These are phyloP conservation scores for Myocastor coypus DNA, from an alignment of 2,113 vertebrate genomes.

Conservation along the genomic window DNA sequence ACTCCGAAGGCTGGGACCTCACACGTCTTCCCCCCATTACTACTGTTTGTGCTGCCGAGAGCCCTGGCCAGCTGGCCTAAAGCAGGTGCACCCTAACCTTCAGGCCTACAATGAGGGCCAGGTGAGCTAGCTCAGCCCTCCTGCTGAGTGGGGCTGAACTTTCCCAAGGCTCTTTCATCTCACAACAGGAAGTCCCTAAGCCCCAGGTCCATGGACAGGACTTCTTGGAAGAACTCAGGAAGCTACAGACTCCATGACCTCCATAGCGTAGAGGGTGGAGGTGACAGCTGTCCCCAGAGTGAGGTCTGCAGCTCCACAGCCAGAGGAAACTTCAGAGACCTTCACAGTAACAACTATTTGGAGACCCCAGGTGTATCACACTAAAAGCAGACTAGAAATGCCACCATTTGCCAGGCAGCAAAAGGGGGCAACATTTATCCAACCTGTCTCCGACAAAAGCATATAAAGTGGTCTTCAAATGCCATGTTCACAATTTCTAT, in stretches of 20 bases:
- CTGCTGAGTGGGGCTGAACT: not conserved
- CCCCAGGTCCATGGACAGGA: not conserved
- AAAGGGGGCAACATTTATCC: not conserved
- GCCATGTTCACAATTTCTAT: not conserved
- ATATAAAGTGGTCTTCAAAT: not conserved
- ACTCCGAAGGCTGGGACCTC: not conserved
- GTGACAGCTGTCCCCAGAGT: not conserved
- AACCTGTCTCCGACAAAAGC: not conserved
- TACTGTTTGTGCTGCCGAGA: not conserved
- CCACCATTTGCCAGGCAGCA: not conserved
- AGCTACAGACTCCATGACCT: not conserved
- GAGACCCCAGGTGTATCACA: not conserved
- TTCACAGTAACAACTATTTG: not conserved
- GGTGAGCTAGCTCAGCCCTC: not conserved
- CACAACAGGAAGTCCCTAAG: conserved; percentile 26
- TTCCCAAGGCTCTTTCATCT: conserved; percentile 70
- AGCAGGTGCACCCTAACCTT: not conserved
- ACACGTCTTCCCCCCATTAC: not conserved
- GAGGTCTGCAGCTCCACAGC: not conserved
- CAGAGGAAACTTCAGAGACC: not conserved
- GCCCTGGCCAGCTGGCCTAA: not conserved
- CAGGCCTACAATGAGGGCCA: conserved; percentile 46
- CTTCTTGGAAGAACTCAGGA: not conserved
- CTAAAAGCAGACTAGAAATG: not conserved
- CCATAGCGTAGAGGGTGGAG: not conserved